These are phyloP conservation scores for Scaptomyza pallida DNA, from an alignment of 1,140 invertebrate genomes.

Conservation along the genomic window DNA sequence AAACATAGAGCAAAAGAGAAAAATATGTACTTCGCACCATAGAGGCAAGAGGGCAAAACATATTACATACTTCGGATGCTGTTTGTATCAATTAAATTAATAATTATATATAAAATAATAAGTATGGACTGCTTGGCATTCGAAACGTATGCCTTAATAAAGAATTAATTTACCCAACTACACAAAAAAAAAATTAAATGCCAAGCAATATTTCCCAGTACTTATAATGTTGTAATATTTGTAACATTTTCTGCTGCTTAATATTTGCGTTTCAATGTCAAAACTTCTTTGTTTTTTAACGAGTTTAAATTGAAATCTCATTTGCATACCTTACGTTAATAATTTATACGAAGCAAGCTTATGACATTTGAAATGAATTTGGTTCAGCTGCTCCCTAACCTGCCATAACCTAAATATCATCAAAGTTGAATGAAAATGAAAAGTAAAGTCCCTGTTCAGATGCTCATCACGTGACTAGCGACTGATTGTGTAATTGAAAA, in stretches of 20 bases:
- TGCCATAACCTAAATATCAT: not conserved
- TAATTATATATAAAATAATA: no score
- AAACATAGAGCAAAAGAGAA: not conserved
- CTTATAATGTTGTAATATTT: no score
- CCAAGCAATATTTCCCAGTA: no score
- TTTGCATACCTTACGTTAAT: not conserved
- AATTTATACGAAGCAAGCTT: not conserved
- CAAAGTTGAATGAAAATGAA: not conserved
- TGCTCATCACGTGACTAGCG: conserved; percentile 10
- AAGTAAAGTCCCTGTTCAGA: not conserved
- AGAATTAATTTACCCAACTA: no score
- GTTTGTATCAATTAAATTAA: no score
- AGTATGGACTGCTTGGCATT: no score
- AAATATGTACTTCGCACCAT: not conserved
- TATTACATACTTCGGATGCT: not conserved
- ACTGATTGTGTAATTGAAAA: conserved; percentile 17
- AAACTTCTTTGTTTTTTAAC: not conserved
- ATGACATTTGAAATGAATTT: not conserved
- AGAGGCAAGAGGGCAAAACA: not conserved
- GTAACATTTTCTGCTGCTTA: not conserved
- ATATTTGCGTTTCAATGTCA: not conserved
- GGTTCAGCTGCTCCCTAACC: not conserved
- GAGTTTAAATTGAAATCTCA: not conserved
- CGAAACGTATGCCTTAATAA: no score
- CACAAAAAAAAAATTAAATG: no score